phyloP scores from a whole-genome alignment of 2,797 vertebrate genomes.

The Sarcophilus harrisii region DNA sequence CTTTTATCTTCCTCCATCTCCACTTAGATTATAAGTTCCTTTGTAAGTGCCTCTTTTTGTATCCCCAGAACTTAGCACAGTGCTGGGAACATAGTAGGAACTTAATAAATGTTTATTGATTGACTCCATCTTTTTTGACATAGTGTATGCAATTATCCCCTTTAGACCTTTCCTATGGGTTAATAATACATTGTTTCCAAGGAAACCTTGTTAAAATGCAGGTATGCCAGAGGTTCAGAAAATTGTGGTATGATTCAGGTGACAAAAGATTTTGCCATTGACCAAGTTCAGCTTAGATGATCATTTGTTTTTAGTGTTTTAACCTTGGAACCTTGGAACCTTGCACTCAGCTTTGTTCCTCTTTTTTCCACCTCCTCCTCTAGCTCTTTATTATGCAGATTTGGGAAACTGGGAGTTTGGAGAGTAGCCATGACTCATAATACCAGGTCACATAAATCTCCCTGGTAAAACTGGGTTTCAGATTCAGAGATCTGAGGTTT shows the following conservation, averaged over 20 bases:
- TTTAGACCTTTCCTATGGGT: neutral
- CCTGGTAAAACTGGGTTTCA: neutral
- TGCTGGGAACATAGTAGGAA: neutral
- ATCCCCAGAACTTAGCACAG: neutral
- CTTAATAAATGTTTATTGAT: neutral
- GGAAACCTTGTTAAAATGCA: neutral
- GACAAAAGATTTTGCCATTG: neutral
- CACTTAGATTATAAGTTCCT: neutral
- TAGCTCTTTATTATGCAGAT: neutral
- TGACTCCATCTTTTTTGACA: neutral
- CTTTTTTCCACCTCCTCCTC: neutral
- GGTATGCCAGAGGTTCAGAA: neutral
- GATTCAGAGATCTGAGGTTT: neutral
- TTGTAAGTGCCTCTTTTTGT: neutral
- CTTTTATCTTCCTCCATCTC: neutral
- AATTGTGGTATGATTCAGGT: neutral
- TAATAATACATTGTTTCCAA: neutral
- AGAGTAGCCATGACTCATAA: neutral
- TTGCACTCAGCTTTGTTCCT: neutral
- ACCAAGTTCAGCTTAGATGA: neutral
- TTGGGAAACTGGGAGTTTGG: neutral
- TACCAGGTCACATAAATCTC: neutral
- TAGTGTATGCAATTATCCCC: neutral
- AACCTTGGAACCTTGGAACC: neutral
- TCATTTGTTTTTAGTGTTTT: neutral